phyloP scores from a whole-genome alignment of 2,113 vertebrate species.

The Trochalopteron elliotii region DNA sequence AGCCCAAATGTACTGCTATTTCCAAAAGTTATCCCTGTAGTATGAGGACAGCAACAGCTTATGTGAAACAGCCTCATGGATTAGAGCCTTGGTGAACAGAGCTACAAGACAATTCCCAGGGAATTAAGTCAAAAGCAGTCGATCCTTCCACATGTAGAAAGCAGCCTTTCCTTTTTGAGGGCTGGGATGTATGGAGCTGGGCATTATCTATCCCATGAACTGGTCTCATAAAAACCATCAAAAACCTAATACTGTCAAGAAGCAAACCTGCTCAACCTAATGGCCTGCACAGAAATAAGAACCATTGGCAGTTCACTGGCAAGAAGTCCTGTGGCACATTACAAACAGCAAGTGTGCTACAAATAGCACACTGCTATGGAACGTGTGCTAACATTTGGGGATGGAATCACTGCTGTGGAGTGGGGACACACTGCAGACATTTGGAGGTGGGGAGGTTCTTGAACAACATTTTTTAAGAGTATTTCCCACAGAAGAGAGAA shows the following conservation, averaged over 20 bases:
- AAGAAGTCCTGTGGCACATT: background rate
- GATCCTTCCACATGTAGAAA: background rate
- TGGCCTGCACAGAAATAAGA: background rate
- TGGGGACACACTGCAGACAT: background rate
- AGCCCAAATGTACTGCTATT: background rate
- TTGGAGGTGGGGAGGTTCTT: background rate
- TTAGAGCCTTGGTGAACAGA: background rate
- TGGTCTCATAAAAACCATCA: background rate
- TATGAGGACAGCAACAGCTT: background rate
- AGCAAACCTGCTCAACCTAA: background rate
- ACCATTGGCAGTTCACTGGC: background rate
- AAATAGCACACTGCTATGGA: background rate
- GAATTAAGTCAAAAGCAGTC: background rate
- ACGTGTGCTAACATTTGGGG: background rate
- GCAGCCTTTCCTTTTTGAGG: background rate
- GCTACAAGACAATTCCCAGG: background rate
- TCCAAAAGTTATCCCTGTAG: background rate
- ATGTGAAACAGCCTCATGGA: rapidly evolving
- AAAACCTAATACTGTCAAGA: background rate
- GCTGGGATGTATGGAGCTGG: background rate
- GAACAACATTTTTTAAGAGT: background rate
- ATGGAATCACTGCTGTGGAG: background rate
- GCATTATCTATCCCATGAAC: background rate
- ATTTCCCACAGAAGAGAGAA: background rate
- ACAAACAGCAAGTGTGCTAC: background rate